Evolutionary conservation across 2,797 vertebrate genomes (phyloP).

Genomic region (Liparis tanakae): DNA sequence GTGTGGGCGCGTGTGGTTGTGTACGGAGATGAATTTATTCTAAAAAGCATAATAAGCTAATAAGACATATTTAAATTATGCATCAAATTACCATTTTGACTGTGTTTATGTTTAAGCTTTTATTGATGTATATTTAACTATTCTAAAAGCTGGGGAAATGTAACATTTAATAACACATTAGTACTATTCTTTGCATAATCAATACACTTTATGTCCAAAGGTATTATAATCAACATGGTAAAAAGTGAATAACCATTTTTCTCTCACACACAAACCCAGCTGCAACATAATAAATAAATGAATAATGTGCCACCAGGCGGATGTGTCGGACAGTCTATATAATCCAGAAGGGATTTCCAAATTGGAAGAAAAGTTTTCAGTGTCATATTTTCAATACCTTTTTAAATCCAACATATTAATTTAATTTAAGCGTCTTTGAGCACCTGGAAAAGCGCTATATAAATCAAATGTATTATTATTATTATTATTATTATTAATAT

Average conservation of each 20-base stretch:
- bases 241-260: neutral
- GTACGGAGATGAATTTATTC: slow-evolving; percentile 28
- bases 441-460: too few species aligned
- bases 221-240: neutral
- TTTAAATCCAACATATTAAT: neutral
- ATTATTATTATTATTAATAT: too few species aligned
- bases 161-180: slow-evolving; percentile 6
- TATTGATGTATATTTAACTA: slow-evolving; percentile 27
- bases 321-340: neutral
- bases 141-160: slow-evolving; percentile 9
- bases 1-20: slow-evolving; percentile 14
- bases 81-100: slow-evolving; percentile 45
- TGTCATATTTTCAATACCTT: neutral
- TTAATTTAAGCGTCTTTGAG: too few species aligned
- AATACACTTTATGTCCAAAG: neutral
- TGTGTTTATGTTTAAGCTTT: slow-evolving; percentile 24
- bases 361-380: neutral
- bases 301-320: neutral
- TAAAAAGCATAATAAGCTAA: slow-evolving; percentile 49
- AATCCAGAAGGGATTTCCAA: neutral
- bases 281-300: neutral
- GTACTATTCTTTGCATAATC: slow-evolving; percentile 2
- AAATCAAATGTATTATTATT: too few species aligned
- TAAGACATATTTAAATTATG: slow-evolving; percentile 28
- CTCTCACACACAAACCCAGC: too few species aligned